Conservation (phyloP, 2,888 invertebrate species). For the Spodoptera picta region DNA sequence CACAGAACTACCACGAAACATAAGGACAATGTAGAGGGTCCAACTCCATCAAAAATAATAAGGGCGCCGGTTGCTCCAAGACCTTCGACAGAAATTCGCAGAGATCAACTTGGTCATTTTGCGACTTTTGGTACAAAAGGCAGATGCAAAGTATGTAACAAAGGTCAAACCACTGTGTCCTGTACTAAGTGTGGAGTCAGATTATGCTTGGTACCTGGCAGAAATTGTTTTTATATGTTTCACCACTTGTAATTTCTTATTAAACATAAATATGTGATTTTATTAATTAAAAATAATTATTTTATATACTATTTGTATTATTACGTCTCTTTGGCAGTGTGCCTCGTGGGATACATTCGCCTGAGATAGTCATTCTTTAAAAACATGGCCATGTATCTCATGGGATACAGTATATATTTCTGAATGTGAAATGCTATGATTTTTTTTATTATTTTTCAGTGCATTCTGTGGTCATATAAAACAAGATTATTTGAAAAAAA, state of each 20-base stretch:
- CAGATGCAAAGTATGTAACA: constrained; percentile 6
- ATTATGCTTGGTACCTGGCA: constrained; percentile 3
- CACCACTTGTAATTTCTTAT: no score
- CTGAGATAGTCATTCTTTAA: not conserved
- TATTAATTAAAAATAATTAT: not conserved
- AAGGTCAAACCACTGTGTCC: constrained; percentile 7
- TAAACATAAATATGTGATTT: no score
- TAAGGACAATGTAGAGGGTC: no score
- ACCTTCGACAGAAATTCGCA: not conserved
- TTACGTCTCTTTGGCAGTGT: constrained; percentile 2
- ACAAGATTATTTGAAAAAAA: not conserved
- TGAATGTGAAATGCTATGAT: not conserved
- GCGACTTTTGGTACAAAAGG: constrained; percentile 1
- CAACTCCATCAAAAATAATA: not conserved
- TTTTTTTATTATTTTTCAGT: not conserved
- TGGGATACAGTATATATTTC: not conserved
- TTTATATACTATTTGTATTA: constrained; percentile 4
- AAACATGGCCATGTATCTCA: constrained; percentile 3
- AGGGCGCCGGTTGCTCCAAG: constrained; percentile 6
- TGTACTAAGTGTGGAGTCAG: constrained; percentile 6
- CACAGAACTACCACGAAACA: no score
- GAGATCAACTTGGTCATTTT: constrained; percentile 2
- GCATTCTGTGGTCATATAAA: not conserved
- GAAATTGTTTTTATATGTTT: no score
- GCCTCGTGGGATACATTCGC: constrained; percentile 1